phyloP scores from a whole-genome alignment of 2,797 vertebrate genomes.

The Rhincodon typus region DNA sequence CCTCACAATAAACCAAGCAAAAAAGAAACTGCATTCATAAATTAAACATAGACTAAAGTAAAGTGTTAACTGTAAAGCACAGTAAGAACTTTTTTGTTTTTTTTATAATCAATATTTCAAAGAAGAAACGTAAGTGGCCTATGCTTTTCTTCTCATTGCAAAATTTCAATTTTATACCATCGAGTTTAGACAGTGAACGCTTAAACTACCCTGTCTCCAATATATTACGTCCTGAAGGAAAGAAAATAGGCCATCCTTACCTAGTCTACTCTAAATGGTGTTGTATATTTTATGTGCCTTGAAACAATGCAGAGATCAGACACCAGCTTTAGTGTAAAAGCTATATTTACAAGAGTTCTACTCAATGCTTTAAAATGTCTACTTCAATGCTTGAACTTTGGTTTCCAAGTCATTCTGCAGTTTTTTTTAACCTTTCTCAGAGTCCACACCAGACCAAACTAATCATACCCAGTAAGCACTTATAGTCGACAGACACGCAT shows the following conservation, averaged over 20 bases:
- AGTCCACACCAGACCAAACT: too few relatives aligned
- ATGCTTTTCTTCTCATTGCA: not conserved
- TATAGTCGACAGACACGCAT: too few relatives aligned
- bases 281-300: too few relatives aligned
- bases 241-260: not conserved
- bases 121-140: not conserved
- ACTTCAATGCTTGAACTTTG: too few relatives aligned
- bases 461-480: too few relatives aligned
- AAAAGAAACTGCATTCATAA: not conserved
- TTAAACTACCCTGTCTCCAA: not conserved
- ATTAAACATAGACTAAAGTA: not conserved
- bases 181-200: not conserved
- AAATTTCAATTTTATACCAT: not conserved
- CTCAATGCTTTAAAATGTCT: too few relatives aligned
- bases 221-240: not conserved
- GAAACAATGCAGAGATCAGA: too few relatives aligned
- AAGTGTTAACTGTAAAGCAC: not conserved
- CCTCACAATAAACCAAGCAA: not conserved
- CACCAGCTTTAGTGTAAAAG: too few relatives aligned
- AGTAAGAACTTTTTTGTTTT: not conserved
- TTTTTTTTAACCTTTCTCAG: too few relatives aligned
- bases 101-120: not conserved
- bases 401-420: too few relatives aligned
- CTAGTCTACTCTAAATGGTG: not conserved
- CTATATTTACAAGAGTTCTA: too few relatives aligned